These are phyloP conservation scores for Pseudorhiza aurosa DNA, from an alignment of 30 jellyfish, hydroid and myxozoan genomes.

Conservation along the genomic window DNA sequence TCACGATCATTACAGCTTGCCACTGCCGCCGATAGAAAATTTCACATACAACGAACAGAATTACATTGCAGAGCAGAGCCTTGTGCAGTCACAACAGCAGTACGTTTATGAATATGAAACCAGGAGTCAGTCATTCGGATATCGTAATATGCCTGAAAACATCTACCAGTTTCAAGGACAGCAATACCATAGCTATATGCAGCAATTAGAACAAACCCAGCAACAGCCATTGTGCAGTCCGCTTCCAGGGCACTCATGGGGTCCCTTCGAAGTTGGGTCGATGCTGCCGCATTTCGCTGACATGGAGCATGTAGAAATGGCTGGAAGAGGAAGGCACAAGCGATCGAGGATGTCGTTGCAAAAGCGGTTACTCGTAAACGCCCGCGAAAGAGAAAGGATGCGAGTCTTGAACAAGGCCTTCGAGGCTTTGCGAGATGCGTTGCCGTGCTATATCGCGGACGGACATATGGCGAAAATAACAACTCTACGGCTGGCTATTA, in stretches of 20 bases:
- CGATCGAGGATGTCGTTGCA: constrained; percentile 95
- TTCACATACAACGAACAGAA: constrained; percentile 59
- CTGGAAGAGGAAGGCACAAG: constrained; percentile 72
- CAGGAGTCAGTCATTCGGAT: constrained; percentile 34
- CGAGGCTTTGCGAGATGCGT: constrained; percentile 94
- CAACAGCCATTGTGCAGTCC: constrained; percentile 51
- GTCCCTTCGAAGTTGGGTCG: constrained; percentile 41
- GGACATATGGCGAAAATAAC: constrained; percentile 99
- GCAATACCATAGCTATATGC: constrained; percentile 55
- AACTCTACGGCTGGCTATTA: constrained; percentile 90
- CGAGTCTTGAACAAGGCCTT: constrained; percentile 95
- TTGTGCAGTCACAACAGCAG: constrained; percentile 6
- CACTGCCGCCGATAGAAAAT: constrained; percentile 78
- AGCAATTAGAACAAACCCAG: constrained; percentile 38
- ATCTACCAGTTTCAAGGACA: constrained; percentile 34
- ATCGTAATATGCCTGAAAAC: constrained; percentile 52
- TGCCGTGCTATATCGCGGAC: constrained; percentile 98
- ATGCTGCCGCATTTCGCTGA: constrained; percentile 57
- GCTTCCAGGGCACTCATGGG: constrained; percentile 53
- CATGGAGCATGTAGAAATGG: constrained; percentile 31
- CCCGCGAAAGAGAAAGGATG: constrained; percentile 97
- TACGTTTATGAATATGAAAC: constrained; percentile 41
- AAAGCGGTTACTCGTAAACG: constrained; percentile 90
- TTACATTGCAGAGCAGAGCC: constrained; percentile 36
- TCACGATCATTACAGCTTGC: constrained; percentile 71